Base-by-base conservation (phyloP, 2,797 vertebrate species). In the Pampus argenteus region DNA sequence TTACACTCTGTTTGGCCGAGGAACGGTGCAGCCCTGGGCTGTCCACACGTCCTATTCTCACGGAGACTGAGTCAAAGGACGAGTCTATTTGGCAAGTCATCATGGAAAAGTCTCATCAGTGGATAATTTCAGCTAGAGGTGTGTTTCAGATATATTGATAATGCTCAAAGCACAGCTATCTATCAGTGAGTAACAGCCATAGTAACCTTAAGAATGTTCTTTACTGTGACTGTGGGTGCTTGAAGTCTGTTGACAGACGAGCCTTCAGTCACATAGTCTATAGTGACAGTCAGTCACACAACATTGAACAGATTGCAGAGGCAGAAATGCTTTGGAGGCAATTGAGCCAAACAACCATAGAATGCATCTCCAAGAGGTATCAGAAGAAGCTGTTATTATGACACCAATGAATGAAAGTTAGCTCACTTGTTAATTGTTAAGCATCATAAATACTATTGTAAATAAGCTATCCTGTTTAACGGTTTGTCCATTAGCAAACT, bases 1-100 rank as follows among this genome's bases (percentile, higher is more conserved):
- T 92, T 99, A 97, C 92, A 88, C 93, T 0, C 17, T 95, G n/a
- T 97, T 99, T 54, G 96, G 94, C 73, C 94, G 89, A 78, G 98
- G 98, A 29, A 93, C 92, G 48, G 94, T 98, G 59, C 98, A 99
- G 85, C 91, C 89, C 63, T 99, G 98, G 98, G 98, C 98, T 14
- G 85, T 97, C 66, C 89, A 85, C 62, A 84, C 90, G 25, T 66
- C 86, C 61, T 90, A 88, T 36, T 71, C 90, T 48, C 93, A 95
- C 3, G 90, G 88, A 75, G 94, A 90, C 88, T 95, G 88, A 96
- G 51, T 29, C 22, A 22, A 45, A 15, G 31, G n/a, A 52, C 14
- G 0, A 15, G 3, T 49, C 15, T 9, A 7, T 31, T 26, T 48
- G 20, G 45, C 17, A 20, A 22, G 25, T n/a, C 17, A 28, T 40